Conservation (phyloP, 1,140 invertebrate genomes). For the Orius laevigatus region DNA sequence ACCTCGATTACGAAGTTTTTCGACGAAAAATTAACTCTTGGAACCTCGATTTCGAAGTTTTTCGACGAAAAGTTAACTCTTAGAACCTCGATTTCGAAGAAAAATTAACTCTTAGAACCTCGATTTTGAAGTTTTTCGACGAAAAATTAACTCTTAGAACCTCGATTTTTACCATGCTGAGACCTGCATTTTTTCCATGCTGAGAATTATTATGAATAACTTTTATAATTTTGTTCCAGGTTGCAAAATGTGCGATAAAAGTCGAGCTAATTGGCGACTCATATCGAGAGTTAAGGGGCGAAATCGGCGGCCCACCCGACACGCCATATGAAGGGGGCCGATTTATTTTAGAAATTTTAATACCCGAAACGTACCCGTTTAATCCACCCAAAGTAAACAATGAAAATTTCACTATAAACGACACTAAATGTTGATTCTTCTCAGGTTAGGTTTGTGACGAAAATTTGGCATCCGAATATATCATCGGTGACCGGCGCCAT, state of each 20-base stretch:
- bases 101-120: no score
- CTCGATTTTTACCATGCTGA: no score
- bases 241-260: constrained; percentile 80
- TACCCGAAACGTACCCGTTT: constrained; percentile 98
- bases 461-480: constrained; percentile 99
- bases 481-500: constrained; percentile 97
- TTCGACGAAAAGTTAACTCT: no score
- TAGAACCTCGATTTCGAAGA: no score
- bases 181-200: no score
- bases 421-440: constrained; percentile 20
- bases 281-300: constrained; percentile 78
- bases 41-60: no score
- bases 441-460: constrained; percentile 82
- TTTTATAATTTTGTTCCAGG: constrained; percentile 34
- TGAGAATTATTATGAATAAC: no score
- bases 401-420: constrained; percentile 17
- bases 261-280: constrained; percentile 82
- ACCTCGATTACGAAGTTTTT: no score
- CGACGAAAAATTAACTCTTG: no score
- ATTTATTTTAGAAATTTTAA: constrained; percentile 89
- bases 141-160: no score
- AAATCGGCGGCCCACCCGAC: constrained; percentile 85
- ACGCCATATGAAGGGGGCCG: constrained; percentile 93
- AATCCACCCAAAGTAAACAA: constrained; percentile 85
- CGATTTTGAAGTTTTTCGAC: no score